A percentile compares a stretch with the other conserved stretches of the same genome.
phyloP scores from a whole-genome alignment of 2,113 vertebrate genomes.

The Neolamprologus tretocephalus region DNA sequence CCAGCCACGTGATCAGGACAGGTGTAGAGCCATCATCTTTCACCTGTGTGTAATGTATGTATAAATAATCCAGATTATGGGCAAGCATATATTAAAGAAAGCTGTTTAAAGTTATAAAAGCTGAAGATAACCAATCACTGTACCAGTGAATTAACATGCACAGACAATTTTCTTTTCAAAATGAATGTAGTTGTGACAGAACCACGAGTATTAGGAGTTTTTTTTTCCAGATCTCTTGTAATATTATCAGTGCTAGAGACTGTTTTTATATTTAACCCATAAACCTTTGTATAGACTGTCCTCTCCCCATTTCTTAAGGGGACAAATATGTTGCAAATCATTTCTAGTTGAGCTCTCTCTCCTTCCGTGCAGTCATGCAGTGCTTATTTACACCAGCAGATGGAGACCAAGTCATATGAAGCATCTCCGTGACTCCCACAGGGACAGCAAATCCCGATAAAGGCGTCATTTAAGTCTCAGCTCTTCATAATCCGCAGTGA shows the following conservation, averaged over 20 bases:
- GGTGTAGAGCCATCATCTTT: background rate
- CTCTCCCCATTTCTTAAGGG: background rate
- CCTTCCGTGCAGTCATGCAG: background rate
- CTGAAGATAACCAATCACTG: background rate
- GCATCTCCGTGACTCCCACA: background rate
- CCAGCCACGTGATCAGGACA: background rate
- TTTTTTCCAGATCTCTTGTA: accelerated
- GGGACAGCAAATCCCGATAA: background rate
- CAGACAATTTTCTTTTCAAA: background rate
- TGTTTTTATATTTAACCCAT: background rate
- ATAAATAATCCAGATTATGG: background rate
- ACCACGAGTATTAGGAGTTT: accelerated
- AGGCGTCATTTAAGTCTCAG: background rate
- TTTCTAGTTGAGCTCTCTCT: background rate
- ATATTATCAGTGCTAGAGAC: background rate
- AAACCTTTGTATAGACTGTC: background rate
- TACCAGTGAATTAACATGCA: background rate
- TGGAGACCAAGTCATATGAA: background rate
- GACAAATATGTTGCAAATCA: background rate
- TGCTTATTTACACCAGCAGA: background rate
- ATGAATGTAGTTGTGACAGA: background rate
- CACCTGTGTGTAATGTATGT: background rate
- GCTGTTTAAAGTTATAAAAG: background rate
- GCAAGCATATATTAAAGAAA: background rate
- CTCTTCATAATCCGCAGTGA: background rate